phyloP scores from a whole-genome alignment of 2,113 vertebrate genomes.

The Vulpes ferrilata region DNA sequence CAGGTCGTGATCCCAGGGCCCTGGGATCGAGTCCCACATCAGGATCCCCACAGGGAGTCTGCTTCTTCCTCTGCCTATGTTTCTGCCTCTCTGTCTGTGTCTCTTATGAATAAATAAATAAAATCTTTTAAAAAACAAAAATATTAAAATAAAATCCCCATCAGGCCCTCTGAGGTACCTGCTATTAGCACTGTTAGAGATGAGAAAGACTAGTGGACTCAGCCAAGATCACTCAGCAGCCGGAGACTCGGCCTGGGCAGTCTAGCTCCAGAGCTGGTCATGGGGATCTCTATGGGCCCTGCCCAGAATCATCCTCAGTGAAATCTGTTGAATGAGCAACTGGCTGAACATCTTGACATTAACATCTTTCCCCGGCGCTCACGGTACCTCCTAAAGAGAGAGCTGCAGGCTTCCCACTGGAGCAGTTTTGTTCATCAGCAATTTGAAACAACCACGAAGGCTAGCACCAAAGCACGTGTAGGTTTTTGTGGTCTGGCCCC shows the following conservation, averaged over 20 bases:
- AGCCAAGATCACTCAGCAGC: neutral
- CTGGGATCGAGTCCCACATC: too few species aligned
- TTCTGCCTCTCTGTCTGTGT: too few species aligned
- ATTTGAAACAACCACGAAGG: neutral
- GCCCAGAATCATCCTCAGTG: neutral
- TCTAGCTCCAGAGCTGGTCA: neutral
- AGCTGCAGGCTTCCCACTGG: neutral
- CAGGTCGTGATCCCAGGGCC: too few species aligned
- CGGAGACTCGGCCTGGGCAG: too few species aligned
- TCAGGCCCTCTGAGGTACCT: neutral
- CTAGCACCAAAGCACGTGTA: accelerated
- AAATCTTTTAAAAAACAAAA: too few species aligned
- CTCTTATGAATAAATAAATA: too few species aligned
- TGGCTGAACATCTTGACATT: neutral
- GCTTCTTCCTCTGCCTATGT: too few species aligned
- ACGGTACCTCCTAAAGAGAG: neutral
- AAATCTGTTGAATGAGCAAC: neutral
- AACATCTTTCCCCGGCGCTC: neutral
- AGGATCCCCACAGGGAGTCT: too few species aligned
- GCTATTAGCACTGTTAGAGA: neutral
- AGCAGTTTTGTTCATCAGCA: neutral
- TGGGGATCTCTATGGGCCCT: neutral
- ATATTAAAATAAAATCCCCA: neutral
- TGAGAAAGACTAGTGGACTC: neutral
- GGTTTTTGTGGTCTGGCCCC: neutral